Conservation (phyloP, 1,140 invertebrate genomes). For the Artemia franciscana region DNA sequence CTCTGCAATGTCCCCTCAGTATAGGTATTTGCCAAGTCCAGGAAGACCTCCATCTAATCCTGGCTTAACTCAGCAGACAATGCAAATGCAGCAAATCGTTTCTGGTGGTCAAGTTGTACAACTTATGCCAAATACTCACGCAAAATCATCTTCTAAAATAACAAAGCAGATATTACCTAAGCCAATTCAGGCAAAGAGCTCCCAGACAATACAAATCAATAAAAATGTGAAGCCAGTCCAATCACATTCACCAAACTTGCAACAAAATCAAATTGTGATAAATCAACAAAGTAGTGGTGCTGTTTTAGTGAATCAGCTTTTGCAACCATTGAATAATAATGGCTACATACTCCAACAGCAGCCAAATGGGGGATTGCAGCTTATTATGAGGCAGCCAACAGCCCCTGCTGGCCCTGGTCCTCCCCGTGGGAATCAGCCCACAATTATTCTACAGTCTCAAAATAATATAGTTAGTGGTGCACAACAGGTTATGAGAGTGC, state of each 20-base stretch:
- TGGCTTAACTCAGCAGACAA: background rate
- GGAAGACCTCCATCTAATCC: background rate
- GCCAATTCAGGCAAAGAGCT: background rate
- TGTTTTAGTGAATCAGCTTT: background rate
- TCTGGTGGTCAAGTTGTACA: background rate
- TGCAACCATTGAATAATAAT: background rate
- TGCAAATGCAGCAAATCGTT: background rate
- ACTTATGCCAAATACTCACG: background rate
- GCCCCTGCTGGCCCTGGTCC: background rate
- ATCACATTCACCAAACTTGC: background rate
- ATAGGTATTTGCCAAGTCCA: background rate
- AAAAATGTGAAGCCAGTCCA: background rate
- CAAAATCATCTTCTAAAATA: background rate
- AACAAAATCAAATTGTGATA: background rate
- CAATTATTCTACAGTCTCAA: conserved; percentile 3
- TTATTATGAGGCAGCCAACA: background rate
- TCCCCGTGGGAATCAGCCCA: background rate
- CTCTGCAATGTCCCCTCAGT: background rate
- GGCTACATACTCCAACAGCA: background rate
- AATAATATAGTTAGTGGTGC: background rate
- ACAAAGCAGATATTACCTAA: background rate
- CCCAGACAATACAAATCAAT: background rate
- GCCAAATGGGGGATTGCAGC: background rate
- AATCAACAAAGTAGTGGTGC: background rate
- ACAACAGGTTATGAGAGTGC: conserved; percentile 4